Percentiles rank a stretch among this genome's conserved stretches.
Evolutionary conservation across 2,888 invertebrate species (phyloP).

Genomic region (Epirrita christyi): DNA sequence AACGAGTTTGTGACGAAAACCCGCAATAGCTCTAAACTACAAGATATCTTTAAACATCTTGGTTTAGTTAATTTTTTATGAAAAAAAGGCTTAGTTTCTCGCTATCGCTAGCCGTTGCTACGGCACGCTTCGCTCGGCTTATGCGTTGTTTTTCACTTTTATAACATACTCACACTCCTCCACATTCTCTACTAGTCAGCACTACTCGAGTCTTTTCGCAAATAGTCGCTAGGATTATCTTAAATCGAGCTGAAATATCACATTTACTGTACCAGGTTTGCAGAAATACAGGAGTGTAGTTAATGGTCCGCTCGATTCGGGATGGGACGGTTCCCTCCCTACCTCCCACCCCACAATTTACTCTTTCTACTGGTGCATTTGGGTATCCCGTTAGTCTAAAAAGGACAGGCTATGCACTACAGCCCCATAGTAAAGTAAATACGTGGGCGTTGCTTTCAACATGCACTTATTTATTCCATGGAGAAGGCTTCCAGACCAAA

Average conservation of each 20-base stretch:
- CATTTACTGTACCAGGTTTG: background rate
- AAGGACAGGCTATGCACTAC: slow-evolving; percentile 8
- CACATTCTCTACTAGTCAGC: too few species aligned
- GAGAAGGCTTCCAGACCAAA: too few species aligned
- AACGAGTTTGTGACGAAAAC: background rate
- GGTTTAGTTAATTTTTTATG: too few species aligned
- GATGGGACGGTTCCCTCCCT: background rate
- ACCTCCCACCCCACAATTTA: background rate
- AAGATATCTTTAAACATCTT: background rate
- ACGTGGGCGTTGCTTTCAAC: too few species aligned
- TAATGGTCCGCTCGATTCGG: background rate
- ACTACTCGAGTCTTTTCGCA: too few species aligned
- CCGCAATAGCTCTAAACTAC: background rate
- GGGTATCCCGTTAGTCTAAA: slow-evolving; percentile 6
- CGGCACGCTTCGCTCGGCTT: too few species aligned
- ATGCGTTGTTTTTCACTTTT: too few species aligned
- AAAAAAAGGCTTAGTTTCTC: too few species aligned
- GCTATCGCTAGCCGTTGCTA: too few species aligned
- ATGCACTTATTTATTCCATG: too few species aligned
- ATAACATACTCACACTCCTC: too few species aligned
- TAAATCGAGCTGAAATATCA: background rate
- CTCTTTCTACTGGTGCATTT: background rate
- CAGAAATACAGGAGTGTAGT: background rate
- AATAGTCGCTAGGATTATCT: background rate
- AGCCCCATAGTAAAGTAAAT: background rate